These are phyloP conservation scores for Callyntrura guangdongensis DNA, from an alignment of 2,888 invertebrate genomes.

Conservation along the genomic window DNA sequence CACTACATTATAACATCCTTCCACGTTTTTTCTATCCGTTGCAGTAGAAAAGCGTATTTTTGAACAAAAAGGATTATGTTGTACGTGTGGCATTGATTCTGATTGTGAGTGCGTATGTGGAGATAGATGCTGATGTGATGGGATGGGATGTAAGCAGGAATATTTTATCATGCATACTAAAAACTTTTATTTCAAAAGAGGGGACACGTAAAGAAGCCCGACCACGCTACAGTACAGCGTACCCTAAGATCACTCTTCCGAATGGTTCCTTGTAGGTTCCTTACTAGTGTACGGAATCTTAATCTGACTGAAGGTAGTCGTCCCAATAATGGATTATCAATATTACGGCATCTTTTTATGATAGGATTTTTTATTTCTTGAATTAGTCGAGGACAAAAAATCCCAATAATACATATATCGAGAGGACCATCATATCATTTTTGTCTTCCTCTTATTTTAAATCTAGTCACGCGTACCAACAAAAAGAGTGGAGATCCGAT, in stretches of 20 bases:
- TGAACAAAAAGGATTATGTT: constrained; percentile 47
- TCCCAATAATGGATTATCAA: constrained; percentile 40
- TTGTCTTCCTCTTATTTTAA: constrained; percentile 47
- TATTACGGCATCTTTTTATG: constrained; percentile 54
- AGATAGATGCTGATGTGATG: constrained; percentile 5
- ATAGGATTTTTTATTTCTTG: constrained; percentile 57
- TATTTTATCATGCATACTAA: neutral
- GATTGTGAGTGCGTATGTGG: constrained; percentile 21
- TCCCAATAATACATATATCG: constrained; percentile 18
- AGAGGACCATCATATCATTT: constrained; percentile 23
- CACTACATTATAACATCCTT: neutral
- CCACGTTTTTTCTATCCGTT: neutral
- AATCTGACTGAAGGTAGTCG: constrained; percentile 12
- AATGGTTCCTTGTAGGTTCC: neutral
- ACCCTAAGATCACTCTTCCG: neutral
- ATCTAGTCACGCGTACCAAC: constrained; percentile 73
- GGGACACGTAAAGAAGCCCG: neutral
- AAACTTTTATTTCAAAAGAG: constrained; percentile 21
- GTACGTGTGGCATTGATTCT: constrained; percentile 33
- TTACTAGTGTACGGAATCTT: too few relatives aligned
- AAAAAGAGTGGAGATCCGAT: constrained; percentile 46
- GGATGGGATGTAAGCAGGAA: neutral
- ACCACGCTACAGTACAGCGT: neutral
- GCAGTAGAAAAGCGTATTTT: neutral
- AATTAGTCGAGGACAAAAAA: neutral